Percentiles rank a stretch among this genome's conserved stretches.
Evolutionary conservation across 2,888 invertebrate genomes (phyloP).

Genomic region (Serrognathus titanus): DNA sequence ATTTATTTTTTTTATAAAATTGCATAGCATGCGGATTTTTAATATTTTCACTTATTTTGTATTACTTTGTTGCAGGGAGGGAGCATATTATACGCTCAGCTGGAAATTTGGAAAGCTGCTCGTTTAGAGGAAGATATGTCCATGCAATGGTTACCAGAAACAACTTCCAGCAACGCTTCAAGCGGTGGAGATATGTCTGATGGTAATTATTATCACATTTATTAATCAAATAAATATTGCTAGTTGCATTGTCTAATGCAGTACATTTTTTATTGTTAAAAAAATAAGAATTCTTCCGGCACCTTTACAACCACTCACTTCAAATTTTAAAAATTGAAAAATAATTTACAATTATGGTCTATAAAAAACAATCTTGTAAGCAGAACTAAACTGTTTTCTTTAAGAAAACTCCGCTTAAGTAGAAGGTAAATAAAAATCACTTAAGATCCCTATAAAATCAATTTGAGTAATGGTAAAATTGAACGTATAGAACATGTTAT

Average conservation of each 20-base stretch:
- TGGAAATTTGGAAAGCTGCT: conserved; percentile 90
- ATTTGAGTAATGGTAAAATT: too few species aligned
- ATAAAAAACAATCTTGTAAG: too few species aligned
- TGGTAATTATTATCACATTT: conserved; percentile 51
- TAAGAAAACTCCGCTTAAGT: too few species aligned
- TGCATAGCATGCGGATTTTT: conserved; percentile 5
- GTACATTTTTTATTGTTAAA: background rate
- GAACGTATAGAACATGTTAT: too few species aligned
- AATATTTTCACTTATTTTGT: background rate
- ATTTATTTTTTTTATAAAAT: background rate
- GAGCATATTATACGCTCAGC: conserved; percentile 78
- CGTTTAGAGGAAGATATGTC: conserved; percentile 54
- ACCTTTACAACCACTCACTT: too few species aligned
- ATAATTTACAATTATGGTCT: too few species aligned
- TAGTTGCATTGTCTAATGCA: too few species aligned
- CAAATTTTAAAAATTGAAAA: too few species aligned
- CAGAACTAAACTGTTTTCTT: too few species aligned
- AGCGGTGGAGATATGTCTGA: conserved; percentile 66
- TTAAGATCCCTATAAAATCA: too few species aligned
- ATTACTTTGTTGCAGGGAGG: conserved; percentile 63
- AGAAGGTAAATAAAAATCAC: too few species aligned
- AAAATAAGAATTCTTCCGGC: background rate
- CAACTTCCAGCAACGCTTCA: conserved; percentile 48
- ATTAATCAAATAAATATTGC: background rate
- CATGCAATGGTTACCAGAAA: conserved; percentile 51